Evolutionary conservation across 2,113 vertebrate species (phyloP), one percentile per base, ranked within the genome.

Genomic region (Callorhinus ursinus): DNA sequence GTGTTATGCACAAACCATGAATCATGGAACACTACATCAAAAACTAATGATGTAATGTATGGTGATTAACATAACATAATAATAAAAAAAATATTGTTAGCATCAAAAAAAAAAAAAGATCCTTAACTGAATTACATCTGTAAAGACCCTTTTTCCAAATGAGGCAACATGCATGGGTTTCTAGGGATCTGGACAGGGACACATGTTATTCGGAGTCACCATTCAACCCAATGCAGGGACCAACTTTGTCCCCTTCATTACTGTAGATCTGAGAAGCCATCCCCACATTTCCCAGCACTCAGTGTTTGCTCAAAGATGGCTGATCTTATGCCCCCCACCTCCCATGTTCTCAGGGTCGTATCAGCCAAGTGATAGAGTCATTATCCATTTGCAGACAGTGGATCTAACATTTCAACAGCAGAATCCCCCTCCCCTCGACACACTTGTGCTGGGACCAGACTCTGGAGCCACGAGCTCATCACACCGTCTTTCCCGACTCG

Each of bases 291-390:
- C 36, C 22, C 49, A 39, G 49, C 69, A 31, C 46, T 21, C 80
- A 36, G 39, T 7, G 4, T 28, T 59, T 3, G 7, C 51, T 42
- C 82, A 76, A 39, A 93, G 61, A 26, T 69, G 19, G 36, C 26
- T 5, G 12, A 39, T 19, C 0, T 49, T 49, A 31, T 1, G 0
- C 26, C 28, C 7, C 7, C 33, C 2, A 1, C 4, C 13, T 19
- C 22, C 57, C 2, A 0, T 28, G 19, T 19, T 21, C 67, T 61
- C 55, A 24, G 31, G 15, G 67, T 21, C 13, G 4, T 9, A 63
- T 61, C 36, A 49, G 63, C 65, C 88, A 82, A 87, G 31, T 61
- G 61, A 85, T 28, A 46, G 14, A 28, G 72, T 36, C 80, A 19
- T 55, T 85, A 69, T 51, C 26, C 51, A 85, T n/a, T 85, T 79